Evolutionary conservation across 2,113 vertebrate genomes (phyloP).

Genomic region (Orycteropus afer): DNA sequence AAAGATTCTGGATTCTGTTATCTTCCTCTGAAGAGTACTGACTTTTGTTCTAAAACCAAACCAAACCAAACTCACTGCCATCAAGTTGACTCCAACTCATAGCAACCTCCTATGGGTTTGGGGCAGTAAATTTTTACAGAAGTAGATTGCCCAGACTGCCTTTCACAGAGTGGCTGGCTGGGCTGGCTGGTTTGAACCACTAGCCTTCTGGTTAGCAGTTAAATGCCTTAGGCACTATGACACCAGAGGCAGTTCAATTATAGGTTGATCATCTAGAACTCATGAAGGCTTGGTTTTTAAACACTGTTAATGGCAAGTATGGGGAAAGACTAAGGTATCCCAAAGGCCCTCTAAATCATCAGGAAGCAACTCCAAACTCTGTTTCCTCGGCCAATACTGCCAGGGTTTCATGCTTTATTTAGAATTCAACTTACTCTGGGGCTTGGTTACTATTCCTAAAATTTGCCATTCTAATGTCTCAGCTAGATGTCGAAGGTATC

Average conservation of each 20-base stretch:
- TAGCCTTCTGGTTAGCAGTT: too few species aligned
- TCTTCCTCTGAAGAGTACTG: background rate
- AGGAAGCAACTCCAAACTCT: constrained; percentile 4
- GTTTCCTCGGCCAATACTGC: background rate
- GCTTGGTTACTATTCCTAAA: background rate
- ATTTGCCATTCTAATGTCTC: background rate
- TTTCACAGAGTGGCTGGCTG: too few species aligned
- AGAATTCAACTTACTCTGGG: background rate
- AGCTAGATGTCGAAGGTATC: background rate
- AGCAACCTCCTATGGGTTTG: too few species aligned
- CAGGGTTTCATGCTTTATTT: background rate
- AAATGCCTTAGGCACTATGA: too few species aligned
- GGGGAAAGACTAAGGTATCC: background rate
- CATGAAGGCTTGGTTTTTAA: background rate
- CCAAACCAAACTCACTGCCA: too few species aligned
- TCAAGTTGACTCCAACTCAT: too few species aligned
- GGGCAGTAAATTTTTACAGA: too few species aligned
- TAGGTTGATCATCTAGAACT: background rate
- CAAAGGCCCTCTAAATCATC: background rate
- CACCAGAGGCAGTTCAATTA: constrained; percentile 9
- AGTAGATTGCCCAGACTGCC: too few species aligned
- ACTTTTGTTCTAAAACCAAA: constrained; percentile 17
- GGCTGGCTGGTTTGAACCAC: too few species aligned
- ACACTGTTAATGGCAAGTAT: background rate
- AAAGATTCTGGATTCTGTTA: constrained; percentile 24